Evolutionary conservation across 2,797 vertebrate genomes (phyloP).

Genomic region (Gymnothorax reevesii): DNA sequence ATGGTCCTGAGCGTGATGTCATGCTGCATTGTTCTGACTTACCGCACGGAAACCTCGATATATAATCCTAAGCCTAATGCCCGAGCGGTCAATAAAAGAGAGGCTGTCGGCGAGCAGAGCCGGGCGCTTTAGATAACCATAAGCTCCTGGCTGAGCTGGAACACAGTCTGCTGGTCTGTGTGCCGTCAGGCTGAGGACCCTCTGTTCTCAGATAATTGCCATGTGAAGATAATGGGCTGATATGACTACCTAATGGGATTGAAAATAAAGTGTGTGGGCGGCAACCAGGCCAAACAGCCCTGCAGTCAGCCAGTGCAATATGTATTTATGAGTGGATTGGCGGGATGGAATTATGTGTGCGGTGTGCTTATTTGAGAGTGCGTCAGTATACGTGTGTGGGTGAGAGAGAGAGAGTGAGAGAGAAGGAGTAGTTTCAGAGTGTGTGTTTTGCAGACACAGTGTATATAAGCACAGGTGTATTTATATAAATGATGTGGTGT

Average conservation of each 20-base stretch:
- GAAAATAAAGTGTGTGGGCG: slow-evolving; percentile 26
- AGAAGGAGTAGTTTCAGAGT: neutral
- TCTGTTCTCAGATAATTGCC: slow-evolving; percentile 42
- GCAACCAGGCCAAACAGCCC: slow-evolving; percentile 22
- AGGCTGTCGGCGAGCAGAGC: neutral
- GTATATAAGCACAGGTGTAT: neutral
- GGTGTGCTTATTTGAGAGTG: slow-evolving; percentile 6
- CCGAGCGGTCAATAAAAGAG: neutral
- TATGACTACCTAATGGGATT: slow-evolving; percentile 33
- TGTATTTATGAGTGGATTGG: slow-evolving; percentile 14
- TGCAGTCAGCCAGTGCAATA: slow-evolving; percentile 11
- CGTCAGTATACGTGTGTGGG: neutral
- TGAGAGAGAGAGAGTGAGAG: neutral
- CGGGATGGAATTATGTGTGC: slow-evolving; percentile 13
- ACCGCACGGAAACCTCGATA: neutral
- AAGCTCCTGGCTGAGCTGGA: neutral
- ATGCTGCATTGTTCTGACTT: neutral
- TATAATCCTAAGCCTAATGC: neutral
- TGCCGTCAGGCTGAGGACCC: slow-evolving; percentile 7
- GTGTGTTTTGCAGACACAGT: neutral
- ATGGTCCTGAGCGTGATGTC: neutral
- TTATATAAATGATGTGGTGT: neutral
- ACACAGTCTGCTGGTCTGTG: neutral
- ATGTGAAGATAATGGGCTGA: slow-evolving; percentile 42
- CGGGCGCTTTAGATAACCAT: neutral